Percentiles rank a stretch among this genome's conserved stretches.
phyloP scores from a whole-genome alignment of 2,797 vertebrate genomes.

The Gobionotothen gibberifrons region DNA sequence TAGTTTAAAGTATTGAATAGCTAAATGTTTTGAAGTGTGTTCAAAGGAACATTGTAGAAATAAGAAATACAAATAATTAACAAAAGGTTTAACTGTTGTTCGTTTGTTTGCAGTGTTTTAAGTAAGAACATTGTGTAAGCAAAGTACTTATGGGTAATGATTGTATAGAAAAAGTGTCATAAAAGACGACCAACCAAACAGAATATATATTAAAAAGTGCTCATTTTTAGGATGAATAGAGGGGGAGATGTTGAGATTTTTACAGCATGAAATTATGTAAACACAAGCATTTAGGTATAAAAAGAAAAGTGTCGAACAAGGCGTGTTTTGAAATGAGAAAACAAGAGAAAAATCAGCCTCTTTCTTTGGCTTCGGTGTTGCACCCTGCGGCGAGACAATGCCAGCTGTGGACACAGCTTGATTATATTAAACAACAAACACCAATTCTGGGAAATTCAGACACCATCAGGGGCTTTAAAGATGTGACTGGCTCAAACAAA shows the following conservation, averaged over 20 bases:
- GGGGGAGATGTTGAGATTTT: too few relatives aligned
- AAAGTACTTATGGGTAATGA: too few relatives aligned
- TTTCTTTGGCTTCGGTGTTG: slow-evolving; percentile 12
- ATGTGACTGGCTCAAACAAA: background rate
- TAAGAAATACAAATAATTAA: background rate
- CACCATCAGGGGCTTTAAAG: background rate
- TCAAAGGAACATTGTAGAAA: background rate
- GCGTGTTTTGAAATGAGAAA: background rate
- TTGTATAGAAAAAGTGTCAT: too few relatives aligned
- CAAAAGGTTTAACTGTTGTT: too few relatives aligned
- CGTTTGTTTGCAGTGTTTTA: too few relatives aligned
- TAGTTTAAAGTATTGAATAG: too few relatives aligned
- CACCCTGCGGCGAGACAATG: slow-evolving; percentile 31
- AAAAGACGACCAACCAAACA: too few relatives aligned
- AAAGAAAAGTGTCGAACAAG: background rate
- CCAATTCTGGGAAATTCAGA: slow-evolving; percentile 47
- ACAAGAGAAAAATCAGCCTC: background rate
- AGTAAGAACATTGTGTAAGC: too few relatives aligned
- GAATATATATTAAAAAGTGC: too few relatives aligned
- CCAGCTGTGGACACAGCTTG: slow-evolving; percentile 72
- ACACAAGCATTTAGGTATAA: background rate
- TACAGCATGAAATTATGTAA: background rate
- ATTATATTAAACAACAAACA: slow-evolving; percentile 50
- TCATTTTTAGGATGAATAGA: too few relatives aligned
- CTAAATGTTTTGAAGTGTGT: too few relatives aligned